phyloP scores from a whole-genome alignment of 2,888 invertebrate species.

The Luffia ferchaultella region DNA sequence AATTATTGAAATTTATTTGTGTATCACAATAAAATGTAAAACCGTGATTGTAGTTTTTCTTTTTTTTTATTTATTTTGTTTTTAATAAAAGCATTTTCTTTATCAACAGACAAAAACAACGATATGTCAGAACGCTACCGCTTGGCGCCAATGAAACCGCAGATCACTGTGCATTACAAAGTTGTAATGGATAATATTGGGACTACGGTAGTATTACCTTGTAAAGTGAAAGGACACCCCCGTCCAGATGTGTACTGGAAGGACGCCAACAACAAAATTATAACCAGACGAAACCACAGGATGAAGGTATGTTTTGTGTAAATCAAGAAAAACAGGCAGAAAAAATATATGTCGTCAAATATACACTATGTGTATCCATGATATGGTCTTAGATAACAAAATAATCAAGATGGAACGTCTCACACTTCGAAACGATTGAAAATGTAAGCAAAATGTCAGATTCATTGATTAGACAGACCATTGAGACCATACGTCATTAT shows the following conservation, averaged over 20 bases:
- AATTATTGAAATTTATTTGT: too few relatives aligned
- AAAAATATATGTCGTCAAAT: not conserved
- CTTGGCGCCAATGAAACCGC: conserved; percentile 50
- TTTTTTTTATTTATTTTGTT: too few relatives aligned
- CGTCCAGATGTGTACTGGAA: conserved; percentile 73
- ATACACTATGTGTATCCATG: not conserved
- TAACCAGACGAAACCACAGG: conserved; percentile 55
- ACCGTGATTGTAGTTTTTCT: too few relatives aligned
- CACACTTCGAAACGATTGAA: too few relatives aligned
- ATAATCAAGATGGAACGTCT: too few relatives aligned
- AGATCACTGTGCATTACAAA: conserved; percentile 61
- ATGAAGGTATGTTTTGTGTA: conserved; percentile 48
- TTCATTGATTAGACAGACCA: too few relatives aligned
- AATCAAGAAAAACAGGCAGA: not conserved
- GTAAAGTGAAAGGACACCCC: conserved; percentile 73
- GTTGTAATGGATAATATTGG: conserved; percentile 68
- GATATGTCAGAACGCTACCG: conserved; percentile 42
- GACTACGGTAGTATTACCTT: conserved; percentile 72
- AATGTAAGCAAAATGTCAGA: too few relatives aligned
- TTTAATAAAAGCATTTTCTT: too few relatives aligned
- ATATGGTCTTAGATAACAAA: too few relatives aligned
- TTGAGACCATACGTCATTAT: too few relatives aligned
- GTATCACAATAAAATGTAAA: too few relatives aligned
- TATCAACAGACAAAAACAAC: conserved; percentile 35
- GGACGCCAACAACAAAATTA: conserved; percentile 61